Evolutionary conservation across 2,113 vertebrate genomes (phyloP), one percentile per base, ranked within the genome.

Genomic region (Rhadina sibilatrix): DNA sequence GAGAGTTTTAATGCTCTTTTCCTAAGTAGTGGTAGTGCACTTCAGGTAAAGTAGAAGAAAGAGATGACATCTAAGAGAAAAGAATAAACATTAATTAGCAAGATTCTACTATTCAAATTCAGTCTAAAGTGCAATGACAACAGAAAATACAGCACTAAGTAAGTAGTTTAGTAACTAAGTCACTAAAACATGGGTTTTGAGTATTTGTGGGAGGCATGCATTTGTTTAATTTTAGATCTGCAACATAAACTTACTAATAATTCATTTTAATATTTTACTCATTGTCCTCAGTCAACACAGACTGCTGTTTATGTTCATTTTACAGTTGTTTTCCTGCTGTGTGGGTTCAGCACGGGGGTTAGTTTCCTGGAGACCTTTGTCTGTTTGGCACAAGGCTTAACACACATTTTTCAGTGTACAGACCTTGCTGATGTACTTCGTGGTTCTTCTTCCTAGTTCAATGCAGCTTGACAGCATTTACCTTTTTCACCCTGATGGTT

Each of bases 11-110:
- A 89, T 90, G 97, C 15, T 80, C 84, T 96, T 96, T 93, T 95
- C 87, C 35, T 83, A 87, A 94, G 95, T 78, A 94, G 91, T 91
- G 46, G 96, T 97, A 98, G 98, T 98, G 98, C 98, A 98, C 98
- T 98, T 98, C 97, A 98, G 97, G 98, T 98, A 97, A 98, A 97
- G 96, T 97, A 98, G 97, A 98, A 98, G 93, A 98, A 98, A 97
- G 97, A 98, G 98, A 97, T 97, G 97, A 96, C 96, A 97, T 98
- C 98, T 98, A 94, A 69, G 52, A 72, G 94, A 85, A 90, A 94
- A 93, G 82, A 86, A 84, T 2, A 92, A 79, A 72, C 38, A 53
- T 77, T 42, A 90, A 76, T 96, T 96, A 94, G 91, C 0, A 6
- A 94, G 15, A n/a, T 42, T 84, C 65, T 87, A 49, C 49, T 15